These are phyloP conservation scores for Pampusana beccarii DNA, from an alignment of 2,113 vertebrate genomes.

Conservation along the genomic window DNA sequence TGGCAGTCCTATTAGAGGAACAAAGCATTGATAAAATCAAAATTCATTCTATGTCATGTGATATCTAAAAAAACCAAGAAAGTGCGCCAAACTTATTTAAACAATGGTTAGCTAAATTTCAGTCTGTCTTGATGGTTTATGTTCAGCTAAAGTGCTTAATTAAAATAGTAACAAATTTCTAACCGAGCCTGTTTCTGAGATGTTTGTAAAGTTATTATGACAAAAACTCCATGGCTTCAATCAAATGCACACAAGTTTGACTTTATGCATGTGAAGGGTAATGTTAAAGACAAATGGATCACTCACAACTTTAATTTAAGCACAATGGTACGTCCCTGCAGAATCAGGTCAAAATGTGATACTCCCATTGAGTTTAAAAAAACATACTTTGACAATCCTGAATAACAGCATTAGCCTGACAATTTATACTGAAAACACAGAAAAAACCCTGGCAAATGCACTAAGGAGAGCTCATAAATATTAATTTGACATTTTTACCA, in stretches of 20 bases:
- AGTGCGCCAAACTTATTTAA: neutral
- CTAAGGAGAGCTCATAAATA: constrained; percentile 33
- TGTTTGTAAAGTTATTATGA: neutral
- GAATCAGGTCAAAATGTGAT: neutral
- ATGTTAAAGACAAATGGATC: neutral
- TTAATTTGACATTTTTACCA: constrained; percentile 9
- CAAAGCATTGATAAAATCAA: neutral
- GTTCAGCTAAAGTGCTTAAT: neutral
- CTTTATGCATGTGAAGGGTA: neutral
- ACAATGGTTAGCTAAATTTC: neutral
- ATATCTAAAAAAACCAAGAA: neutral
- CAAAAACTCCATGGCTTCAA: neutral
- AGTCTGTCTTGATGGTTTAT: neutral
- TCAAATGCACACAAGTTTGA: neutral
- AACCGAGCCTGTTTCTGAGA: neutral
- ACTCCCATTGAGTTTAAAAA: neutral
- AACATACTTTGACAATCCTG: neutral
- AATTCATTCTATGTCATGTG: neutral
- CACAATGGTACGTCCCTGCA: neutral
- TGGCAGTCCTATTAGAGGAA: neutral
- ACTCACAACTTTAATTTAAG: neutral
- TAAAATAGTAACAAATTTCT: neutral
- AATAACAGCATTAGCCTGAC: neutral
- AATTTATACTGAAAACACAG: neutral
- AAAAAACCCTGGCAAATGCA: neutral